phyloP scores from a whole-genome alignment of 2,113 vertebrate genomes.

The Gracilinanus agilis region DNA sequence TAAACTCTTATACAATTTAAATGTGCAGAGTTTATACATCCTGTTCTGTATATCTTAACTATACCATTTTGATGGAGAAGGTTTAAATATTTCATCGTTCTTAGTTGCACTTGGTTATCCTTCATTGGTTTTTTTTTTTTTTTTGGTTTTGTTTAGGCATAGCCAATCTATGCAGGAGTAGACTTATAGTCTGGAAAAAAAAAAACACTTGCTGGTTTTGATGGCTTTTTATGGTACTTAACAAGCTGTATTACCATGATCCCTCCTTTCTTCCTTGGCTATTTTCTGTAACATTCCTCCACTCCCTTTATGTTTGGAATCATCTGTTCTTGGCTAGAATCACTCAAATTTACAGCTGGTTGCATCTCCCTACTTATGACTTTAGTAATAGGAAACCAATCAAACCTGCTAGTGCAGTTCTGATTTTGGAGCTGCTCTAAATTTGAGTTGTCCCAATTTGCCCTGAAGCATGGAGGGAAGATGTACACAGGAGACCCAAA shows the following conservation, averaged over 20 bases:
- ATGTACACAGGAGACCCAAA: not conserved
- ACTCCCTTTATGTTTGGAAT: not conserved
- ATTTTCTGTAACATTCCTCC: not conserved
- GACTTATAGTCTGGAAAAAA: not conserved
- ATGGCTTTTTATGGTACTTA: not conserved
- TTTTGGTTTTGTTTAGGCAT: not conserved
- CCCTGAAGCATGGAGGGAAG: not conserved
- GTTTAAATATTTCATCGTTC: not conserved
- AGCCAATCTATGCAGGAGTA: not conserved
- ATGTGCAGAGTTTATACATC: not conserved
- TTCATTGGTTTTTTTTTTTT: too few relatives aligned
- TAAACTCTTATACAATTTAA: not conserved
- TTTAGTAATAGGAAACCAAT: not conserved
- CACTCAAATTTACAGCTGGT: not conserved
- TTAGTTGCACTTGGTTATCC: not conserved
- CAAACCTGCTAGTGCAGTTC: not conserved
- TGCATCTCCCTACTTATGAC: not conserved
- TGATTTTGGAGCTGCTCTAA: not conserved
- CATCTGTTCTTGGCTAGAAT: not conserved
- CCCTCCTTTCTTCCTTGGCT: not conserved
- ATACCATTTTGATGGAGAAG: not conserved
- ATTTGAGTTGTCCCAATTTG: not conserved
- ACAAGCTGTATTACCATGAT: not conserved
- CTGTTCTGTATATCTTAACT: not conserved
- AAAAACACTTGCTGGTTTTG: not conserved